Evolutionary conservation across 2,888 invertebrate species (phyloP).

Genomic region (Heliconius ethilla): DNA sequence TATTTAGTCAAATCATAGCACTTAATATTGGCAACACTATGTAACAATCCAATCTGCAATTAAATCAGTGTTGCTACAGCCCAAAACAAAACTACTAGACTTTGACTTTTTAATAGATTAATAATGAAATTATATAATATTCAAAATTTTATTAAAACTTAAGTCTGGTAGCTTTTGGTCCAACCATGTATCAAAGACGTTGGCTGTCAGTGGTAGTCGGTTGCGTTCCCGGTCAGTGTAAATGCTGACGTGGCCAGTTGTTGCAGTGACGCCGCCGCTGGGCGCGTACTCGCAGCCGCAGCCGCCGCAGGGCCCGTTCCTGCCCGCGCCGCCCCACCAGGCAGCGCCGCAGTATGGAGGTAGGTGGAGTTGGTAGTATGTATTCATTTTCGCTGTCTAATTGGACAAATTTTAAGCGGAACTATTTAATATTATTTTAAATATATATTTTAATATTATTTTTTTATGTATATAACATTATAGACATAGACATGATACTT

Average conservation of each 20-base stretch:
- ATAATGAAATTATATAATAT: no score
- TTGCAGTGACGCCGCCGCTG: slow-evolving; percentile 80
- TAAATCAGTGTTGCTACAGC: slow-evolving; percentile 41
- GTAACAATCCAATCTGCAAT: slow-evolving; percentile 42
- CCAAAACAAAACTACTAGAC: slow-evolving; percentile 30
- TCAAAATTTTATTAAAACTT: background rate
- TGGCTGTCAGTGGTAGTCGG: slow-evolving; percentile 43
- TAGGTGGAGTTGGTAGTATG: slow-evolving; percentile 44
- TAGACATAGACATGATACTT: no score
- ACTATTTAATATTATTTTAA: no score
- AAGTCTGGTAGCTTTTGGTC: slow-evolving; percentile 23
- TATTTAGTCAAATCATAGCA: slow-evolving; percentile 38
- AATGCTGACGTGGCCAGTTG: slow-evolving; percentile 58
- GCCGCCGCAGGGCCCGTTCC: slow-evolving; percentile 83
- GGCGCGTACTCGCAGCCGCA: slow-evolving; percentile 83
- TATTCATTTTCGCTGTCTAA: background rate
- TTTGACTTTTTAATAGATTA: background rate
- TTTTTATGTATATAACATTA: no score
- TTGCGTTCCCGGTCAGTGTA: slow-evolving; percentile 37
- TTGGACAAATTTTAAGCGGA: no score
- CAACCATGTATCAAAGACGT: slow-evolving; percentile 31
- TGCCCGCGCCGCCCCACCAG: slow-evolving; percentile 85
- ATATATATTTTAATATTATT: background rate
- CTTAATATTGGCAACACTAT: slow-evolving; percentile 43
- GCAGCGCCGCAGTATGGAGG: slow-evolving; percentile 80